Conservation (phyloP, 2,113 vertebrate species). For the Strigops habroptila region DNA sequence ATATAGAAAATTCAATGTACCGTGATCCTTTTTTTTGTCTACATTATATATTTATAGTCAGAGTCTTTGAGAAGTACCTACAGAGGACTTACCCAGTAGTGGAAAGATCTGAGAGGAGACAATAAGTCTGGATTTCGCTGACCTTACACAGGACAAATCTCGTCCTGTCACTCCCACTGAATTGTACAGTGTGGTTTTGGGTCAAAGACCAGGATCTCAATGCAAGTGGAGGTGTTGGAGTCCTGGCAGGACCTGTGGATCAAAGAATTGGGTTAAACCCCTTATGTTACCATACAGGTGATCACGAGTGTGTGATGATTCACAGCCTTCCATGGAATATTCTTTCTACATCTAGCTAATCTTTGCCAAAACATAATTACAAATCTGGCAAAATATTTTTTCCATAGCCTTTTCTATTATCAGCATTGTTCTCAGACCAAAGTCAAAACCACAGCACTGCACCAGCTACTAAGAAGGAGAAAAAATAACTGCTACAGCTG, state of each 20-base stretch:
- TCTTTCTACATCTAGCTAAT: not conserved
- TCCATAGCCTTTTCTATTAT: not conserved
- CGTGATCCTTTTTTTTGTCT: not conserved
- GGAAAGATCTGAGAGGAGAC: not conserved
- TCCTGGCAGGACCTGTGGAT: not conserved
- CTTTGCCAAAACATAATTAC: not conserved
- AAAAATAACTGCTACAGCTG: not conserved
- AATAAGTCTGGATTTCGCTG: not conserved
- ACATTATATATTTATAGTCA: not conserved
- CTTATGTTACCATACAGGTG: not conserved
- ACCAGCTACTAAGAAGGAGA: not conserved
- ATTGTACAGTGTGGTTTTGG: not conserved
- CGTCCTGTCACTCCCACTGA: not conserved
- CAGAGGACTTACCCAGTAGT: not conserved
- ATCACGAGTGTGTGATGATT: not conserved
- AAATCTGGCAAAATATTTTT: not conserved
- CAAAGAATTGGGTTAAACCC: not conserved
- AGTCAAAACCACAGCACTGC: not conserved
- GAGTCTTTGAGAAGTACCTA: not conserved
- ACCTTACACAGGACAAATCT: not conserved
- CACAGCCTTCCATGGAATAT: not conserved
- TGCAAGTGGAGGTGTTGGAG: not conserved
- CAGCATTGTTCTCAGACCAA: not conserved
- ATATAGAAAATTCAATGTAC: not conserved
- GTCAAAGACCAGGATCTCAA: not conserved